Evolutionary conservation across 2,113 vertebrate species (phyloP), one percentile per base, ranked within the genome.

Genomic region (Sorex fumeus): DNA sequence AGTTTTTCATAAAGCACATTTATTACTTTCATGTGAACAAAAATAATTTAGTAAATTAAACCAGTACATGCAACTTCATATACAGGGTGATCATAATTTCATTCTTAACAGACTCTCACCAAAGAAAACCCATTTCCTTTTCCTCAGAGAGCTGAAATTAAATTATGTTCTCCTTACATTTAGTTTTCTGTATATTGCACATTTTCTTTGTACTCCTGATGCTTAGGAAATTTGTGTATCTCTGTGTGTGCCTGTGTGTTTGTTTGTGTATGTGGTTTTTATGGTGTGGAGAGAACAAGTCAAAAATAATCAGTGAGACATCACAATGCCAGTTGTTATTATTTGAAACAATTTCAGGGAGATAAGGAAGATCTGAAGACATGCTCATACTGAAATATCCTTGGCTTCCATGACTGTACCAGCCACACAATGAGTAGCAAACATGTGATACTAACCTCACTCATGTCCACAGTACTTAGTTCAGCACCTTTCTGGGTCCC

Each of bases 21-120:
- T 69, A 60, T 62, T 43, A 87, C 45, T 77, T 92, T 75, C 36
- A 92, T 50, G 62, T 47, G 27, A 62, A 93, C 71, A 92, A 85
- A 90, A 19, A 25, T 12, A 36, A 66, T 10, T 66, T 60, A 93
- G 60, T 23, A 88, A 32, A 81, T 60, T 86, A 79, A 86, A 74
- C 92, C 16, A 47, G 12, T 34, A 40, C 15, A 80, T 16, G 27
- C 1, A 80, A 75, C 75, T 80, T 66, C 81, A 47, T 45, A 67
- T 21, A 45, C 19, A 90, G 23, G 50, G 71, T 47, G 8, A 28
- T 30, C 21, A 60, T 50, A 82, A 57, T 60, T 88, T 25, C 25
- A 4, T 53, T 83, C 82, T 94, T 79, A 45, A 81, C 71, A 67
- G 19, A 15, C 6, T 67, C 67, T 7, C 10, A 13, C 13, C 47